phyloP scores from a whole-genome alignment of 2,113 vertebrate species.

The Platanista minor region DNA sequence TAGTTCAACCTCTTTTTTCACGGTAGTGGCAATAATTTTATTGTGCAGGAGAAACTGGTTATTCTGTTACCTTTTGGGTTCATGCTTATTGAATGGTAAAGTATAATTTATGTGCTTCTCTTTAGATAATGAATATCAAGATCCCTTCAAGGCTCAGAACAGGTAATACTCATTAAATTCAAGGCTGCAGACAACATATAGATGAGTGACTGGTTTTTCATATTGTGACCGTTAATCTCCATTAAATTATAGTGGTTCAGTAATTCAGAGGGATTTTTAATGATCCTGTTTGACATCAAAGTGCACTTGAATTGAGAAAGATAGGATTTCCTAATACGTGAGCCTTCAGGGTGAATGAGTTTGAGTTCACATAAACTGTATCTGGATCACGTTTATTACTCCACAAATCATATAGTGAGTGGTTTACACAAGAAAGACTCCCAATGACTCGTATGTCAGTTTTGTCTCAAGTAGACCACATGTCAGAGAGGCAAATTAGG shows the following conservation, averaged over 20 bases:
- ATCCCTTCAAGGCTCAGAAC: constrained; percentile 2
- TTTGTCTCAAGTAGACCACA: neutral
- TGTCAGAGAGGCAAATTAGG: constrained; percentile 20
- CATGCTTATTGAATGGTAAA: constrained; percentile 33
- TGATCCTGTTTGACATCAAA: constrained; percentile 46
- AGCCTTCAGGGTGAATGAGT: constrained; percentile 20
- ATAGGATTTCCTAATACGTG: constrained; percentile 18
- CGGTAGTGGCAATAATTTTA: constrained; percentile 60
- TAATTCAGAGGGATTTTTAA: constrained; percentile 62
- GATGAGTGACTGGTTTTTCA: neutral
- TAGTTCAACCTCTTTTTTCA: constrained; percentile 77
- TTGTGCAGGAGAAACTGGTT: constrained; percentile 27
- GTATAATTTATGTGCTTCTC: constrained; percentile 34
- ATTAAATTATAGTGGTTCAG: constrained; percentile 53
- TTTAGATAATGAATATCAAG: constrained; percentile 46
- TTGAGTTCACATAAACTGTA: neutral
- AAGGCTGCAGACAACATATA: constrained; percentile 42
- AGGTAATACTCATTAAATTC: constrained; percentile 45
- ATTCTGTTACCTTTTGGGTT: constrained; percentile 29
- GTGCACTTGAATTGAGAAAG: neutral
- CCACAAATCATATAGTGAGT: constrained; percentile 14
- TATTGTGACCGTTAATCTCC: constrained; percentile 19
- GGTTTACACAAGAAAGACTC: neutral
- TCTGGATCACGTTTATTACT: neutral
- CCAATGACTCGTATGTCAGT: neutral